Percentiles rank a stretch among this genome's conserved stretches.
Conservation (phyloP, 1,140 invertebrate species). For the Periplaneta americana region DNA sequence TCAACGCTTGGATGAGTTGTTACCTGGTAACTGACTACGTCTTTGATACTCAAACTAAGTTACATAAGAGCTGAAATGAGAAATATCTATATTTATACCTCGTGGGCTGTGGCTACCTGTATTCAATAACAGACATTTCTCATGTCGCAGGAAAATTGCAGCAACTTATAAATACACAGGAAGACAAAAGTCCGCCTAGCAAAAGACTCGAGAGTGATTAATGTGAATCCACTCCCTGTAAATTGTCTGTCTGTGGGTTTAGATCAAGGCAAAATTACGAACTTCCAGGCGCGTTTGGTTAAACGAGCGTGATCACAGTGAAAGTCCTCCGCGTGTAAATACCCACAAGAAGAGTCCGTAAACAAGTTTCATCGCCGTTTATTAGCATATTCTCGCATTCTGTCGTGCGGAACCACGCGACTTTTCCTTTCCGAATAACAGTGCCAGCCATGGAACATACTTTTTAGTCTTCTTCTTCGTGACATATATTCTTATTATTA, state of each 20-base stretch:
- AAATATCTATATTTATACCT: no score
- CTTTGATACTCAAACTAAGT: no score
- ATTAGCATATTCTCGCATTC: neutral
- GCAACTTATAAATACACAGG: neutral
- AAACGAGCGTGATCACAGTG: neutral
- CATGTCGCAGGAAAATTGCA: neutral
- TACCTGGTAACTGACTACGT: no score
- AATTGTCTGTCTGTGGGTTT: neutral
- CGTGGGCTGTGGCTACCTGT: neutral
- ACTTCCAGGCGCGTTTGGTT: neutral
- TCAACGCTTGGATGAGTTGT: no score
- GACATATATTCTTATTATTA: no score
- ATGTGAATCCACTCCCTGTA: neutral
- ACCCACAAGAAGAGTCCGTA: neutral
- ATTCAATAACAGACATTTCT: neutral
- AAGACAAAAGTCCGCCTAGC: no score
- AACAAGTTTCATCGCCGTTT: neutral
- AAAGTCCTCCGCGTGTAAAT: neutral
- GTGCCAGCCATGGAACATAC: no score
- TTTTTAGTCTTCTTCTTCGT: no score
- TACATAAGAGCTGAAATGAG: no score
- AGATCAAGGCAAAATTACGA: no score
- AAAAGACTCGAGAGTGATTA: neutral
- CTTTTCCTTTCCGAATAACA: neutral
- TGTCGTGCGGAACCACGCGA: neutral